Percentiles rank a stretch among this genome's conserved stretches.
phyloP scores from a whole-genome alignment of 2,113 vertebrate genomes.

The Cheilinus undulatus region DNA sequence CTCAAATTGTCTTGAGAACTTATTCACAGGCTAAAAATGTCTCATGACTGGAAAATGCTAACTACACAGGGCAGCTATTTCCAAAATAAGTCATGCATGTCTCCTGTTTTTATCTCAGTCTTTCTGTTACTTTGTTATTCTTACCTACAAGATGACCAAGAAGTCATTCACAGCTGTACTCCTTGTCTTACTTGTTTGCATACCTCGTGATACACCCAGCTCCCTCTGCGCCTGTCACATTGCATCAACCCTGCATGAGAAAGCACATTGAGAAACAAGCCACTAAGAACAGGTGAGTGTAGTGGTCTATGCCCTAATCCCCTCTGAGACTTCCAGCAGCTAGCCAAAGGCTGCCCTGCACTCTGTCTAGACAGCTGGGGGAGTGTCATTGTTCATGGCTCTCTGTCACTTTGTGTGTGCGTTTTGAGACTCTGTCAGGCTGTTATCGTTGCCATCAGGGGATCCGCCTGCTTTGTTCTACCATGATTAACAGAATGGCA shows the following conservation, averaged over 20 bases:
- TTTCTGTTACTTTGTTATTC: neutral
- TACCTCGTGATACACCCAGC: slow-evolving; percentile 15
- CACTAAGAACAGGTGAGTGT: slow-evolving; percentile 70
- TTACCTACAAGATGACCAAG: slow-evolving; percentile 8
- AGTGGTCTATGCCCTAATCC: slow-evolving; percentile 54
- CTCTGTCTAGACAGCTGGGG: slow-evolving; percentile 71
- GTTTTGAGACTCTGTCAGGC: slow-evolving; percentile 46
- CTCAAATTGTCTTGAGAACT: neutral
- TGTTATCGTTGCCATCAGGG: slow-evolving; percentile 67
- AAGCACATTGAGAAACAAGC: slow-evolving; percentile 46
- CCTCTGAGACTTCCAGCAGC: slow-evolving; percentile 57
- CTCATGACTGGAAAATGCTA: neutral
- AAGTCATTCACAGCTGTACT: slow-evolving; percentile 32
- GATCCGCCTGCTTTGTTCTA: slow-evolving; percentile 66
- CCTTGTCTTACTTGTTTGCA: slow-evolving; percentile 44
- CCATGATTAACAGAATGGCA: slow-evolving; percentile 60
- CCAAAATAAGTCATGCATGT: neutral
- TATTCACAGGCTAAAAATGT: neutral
- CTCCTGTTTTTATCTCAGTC: neutral
- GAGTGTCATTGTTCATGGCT: slow-evolving; percentile 65
- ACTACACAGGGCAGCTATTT: neutral
- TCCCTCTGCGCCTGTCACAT: slow-evolving; percentile 50
- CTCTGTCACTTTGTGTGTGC: slow-evolving; percentile 16
- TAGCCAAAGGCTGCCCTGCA: slow-evolving; percentile 43
- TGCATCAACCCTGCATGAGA: slow-evolving; percentile 55